These are phyloP conservation scores for Trypoxylon attenuatum DNA, from an alignment of 2,888 invertebrate genomes.

Conservation along the genomic window DNA sequence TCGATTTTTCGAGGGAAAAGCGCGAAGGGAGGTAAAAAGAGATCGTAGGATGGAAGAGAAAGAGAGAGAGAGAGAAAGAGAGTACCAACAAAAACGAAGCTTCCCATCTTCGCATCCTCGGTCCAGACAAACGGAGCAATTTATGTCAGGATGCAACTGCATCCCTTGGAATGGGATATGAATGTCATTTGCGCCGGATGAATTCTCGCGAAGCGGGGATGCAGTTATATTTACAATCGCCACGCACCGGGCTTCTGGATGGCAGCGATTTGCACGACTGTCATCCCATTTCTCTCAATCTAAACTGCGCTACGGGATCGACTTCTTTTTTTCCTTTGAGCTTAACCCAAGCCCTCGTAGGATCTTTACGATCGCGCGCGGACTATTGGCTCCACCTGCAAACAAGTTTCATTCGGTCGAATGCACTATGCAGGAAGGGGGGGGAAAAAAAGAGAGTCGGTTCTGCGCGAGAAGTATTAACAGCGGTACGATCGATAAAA, in stretches of 20 bases:
- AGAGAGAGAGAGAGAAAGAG: background rate
- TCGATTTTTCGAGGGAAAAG: constrained; percentile 39
- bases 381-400: too few species aligned
- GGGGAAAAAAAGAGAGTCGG: too few species aligned
- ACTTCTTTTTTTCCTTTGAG: background rate
- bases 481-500: too few species aligned
- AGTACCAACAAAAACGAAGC: background rate
- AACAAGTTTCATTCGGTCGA: too few species aligned
- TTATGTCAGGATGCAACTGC: background rate
- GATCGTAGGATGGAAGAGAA: background rate
- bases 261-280: background rate
- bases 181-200: background rate
- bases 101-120: too few species aligned
- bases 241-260: too few species aligned
- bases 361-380: background rate
- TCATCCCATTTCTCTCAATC: background rate
- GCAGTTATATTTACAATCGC: background rate
- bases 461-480: too few species aligned
- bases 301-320: too few species aligned
- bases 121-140: constrained; percentile 20
- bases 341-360: background rate
- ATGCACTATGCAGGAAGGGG: too few species aligned
- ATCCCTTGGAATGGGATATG: background rate
- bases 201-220: background rate
- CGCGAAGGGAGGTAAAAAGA: background rate